Base-by-base conservation (phyloP, 2,797 vertebrate species). In the Periparus ater region DNA sequence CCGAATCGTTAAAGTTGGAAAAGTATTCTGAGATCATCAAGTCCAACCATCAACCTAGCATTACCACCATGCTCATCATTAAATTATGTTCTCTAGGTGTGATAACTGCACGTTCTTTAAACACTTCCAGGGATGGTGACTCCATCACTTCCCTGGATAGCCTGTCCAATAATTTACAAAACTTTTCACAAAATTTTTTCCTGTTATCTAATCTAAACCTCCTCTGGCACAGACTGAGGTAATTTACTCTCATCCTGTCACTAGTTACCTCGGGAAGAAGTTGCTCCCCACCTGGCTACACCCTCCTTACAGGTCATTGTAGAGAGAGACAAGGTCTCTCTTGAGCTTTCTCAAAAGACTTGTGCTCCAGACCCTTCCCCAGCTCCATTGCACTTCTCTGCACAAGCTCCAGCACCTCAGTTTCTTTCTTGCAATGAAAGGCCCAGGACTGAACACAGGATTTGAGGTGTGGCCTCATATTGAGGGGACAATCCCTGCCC, bases 381-480 rank as follows among this genome's bases (percentile, higher is more conserved):
- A 40, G 7, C 21, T 47, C 40, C 0, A 0, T 1, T 76, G 8
- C 12, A 38, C 10, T 66, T 66, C 40, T 36, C 47, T 53, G 51
- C 79, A 20, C 45, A 12, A 2, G 0, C 15, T 60, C 30, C 45
- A 60, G n/a, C 15, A 7, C 26, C 22, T 47, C 34, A 29, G 1
- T 32, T 34, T n/a, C 53, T 23, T 72, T 54, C 47, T 36, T 36
- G 34, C 4, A 38, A 7, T 14, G 34, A 42, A 16, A 2, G 22
- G 10, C 8, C 8, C 30, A 42, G 11, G 73, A 18, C 32, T 16
- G 47, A 3, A 0, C 19, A 18, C 32, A 29, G 3, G 4, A 25
- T 13, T 54, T 0, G 1, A 61, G 19, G 19, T n/a, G 34, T 6
- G 17, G 1, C 17, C 53, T 36, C 26, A 0, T 0, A 13, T 6